Conservation (phyloP, 37 sponge, comb jelly and placozoan species). For the Dysidea cf. avara region DNA sequence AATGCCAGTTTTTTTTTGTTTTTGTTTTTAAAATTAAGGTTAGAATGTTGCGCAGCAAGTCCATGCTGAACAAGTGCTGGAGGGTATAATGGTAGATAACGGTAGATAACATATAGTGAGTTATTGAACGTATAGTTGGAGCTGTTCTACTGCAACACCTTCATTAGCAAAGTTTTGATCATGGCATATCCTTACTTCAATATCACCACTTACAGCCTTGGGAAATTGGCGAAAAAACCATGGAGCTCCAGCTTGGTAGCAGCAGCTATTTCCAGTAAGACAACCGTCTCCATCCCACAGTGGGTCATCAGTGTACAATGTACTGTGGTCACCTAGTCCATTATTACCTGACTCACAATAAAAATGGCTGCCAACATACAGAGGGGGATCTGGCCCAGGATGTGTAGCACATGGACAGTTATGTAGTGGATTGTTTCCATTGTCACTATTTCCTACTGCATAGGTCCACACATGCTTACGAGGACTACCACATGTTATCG, state of each 20-base stretch:
- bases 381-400: conserved; percentile 8
- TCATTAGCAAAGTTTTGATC: conserved; percentile 7
- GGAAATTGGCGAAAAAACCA: conserved; percentile 23
- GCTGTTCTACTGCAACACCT: conserved; percentile 1
- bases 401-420: conserved; percentile 22
- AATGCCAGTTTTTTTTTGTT: too few species aligned
- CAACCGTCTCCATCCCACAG: conserved; percentile 32
- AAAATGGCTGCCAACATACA: conserved; percentile 8
- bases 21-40: too few species aligned
- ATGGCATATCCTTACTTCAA: conserved; percentile 13
- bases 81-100: too few species aligned
- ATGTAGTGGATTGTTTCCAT: neutral
- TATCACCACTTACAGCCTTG: conserved; percentile 13
- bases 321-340: neutral
- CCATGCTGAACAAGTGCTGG: too few species aligned
- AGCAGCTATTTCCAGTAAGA: conserved; percentile 19
- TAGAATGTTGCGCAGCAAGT: too few species aligned
- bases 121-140: conserved; percentile 13
- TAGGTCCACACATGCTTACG: conserved; percentile 32
- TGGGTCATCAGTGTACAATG: conserved; percentile 6
- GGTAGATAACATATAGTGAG: too few species aligned
- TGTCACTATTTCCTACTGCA: conserved; percentile 12
- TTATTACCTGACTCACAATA: conserved; percentile 28
- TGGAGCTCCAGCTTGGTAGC: conserved; percentile 11
- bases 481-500: conserved; percentile 20